Evolutionary conservation across 2,113 vertebrate genomes (phyloP).

Genomic region (Tragelaphus imberbis): DNA sequence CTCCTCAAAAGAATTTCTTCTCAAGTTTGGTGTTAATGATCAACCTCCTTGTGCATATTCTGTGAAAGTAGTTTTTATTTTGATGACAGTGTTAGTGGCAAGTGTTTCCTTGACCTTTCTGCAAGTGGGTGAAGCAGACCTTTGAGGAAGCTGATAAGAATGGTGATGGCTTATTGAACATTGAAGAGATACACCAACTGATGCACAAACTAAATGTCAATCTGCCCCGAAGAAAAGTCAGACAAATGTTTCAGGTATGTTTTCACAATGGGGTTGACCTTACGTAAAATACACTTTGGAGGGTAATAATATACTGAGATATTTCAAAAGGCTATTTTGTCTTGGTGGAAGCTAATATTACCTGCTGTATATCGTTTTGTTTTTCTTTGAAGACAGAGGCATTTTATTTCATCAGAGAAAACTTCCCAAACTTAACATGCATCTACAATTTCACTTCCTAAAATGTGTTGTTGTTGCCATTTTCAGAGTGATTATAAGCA

Average conservation of each 20-base stretch:
- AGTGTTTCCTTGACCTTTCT: conserved; percentile 83
- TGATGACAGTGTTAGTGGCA: background rate
- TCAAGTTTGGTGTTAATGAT: background rate
- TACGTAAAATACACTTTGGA: background rate
- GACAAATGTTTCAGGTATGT: conserved; percentile 98
- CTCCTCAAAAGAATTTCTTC: background rate
- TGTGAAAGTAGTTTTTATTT: background rate
- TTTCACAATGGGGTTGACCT: background rate
- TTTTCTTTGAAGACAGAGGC: background rate
- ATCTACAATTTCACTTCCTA: background rate
- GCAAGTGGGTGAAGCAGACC: conserved; percentile 96
- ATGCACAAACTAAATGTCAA: conserved; percentile 98
- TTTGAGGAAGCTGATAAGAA: conserved; percentile 98
- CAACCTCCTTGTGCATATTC: background rate
- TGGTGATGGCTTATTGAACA: conserved; percentile 93
- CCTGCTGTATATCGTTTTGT: background rate
- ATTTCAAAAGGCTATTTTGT: background rate
- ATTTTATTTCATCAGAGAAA: background rate
- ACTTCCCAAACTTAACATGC: background rate
- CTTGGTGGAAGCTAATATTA: background rate
- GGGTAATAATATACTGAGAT: background rate
- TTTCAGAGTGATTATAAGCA: background rate
- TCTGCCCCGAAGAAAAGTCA: conserved; percentile 95
- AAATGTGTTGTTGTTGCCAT: background rate
- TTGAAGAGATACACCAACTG: conserved; percentile 96